These are phyloP conservation scores for Nesoenas mayeri DNA, from an alignment of 2,113 vertebrate species.

Conservation along the genomic window DNA sequence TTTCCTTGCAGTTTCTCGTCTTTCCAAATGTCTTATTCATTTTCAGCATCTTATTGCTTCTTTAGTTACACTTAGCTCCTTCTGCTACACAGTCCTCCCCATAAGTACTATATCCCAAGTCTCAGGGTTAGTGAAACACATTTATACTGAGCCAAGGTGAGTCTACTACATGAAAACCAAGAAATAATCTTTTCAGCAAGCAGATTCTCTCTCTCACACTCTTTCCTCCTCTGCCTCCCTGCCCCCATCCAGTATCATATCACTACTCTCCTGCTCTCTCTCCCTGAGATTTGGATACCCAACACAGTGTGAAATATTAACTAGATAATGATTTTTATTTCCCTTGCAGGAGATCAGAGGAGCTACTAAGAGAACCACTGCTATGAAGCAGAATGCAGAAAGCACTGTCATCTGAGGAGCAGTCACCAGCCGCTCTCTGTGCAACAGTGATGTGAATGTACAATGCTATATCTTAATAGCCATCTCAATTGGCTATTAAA, in stretches of 20 bases:
- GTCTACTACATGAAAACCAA: background rate
- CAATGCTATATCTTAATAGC: constrained; percentile 43
- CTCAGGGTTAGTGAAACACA: accelerated
- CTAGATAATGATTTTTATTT: constrained; percentile 31
- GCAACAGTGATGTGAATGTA: constrained; percentile 9
- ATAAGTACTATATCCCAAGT: background rate
- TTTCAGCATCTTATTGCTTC: background rate
- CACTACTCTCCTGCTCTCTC: background rate
- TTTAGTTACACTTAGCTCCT: background rate
- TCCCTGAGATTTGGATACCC: background rate
- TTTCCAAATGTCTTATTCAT: background rate
- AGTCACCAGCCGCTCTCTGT: background rate
- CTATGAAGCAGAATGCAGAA: background rate
- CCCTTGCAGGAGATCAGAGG: background rate
- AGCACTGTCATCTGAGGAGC: background rate
- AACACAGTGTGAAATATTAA: constrained; percentile 32
- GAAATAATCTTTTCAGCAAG: background rate
- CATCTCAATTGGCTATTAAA: constrained; percentile 54
- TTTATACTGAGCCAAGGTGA: background rate
- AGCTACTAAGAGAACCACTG: background rate
- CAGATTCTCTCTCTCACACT: background rate
- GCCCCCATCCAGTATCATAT: background rate
- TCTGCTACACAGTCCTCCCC: background rate
- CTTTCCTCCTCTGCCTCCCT: background rate
- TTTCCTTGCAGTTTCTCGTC: background rate